Conservation (phyloP, 2,888 invertebrate genomes). For the Chloromyia formosa region DNA sequence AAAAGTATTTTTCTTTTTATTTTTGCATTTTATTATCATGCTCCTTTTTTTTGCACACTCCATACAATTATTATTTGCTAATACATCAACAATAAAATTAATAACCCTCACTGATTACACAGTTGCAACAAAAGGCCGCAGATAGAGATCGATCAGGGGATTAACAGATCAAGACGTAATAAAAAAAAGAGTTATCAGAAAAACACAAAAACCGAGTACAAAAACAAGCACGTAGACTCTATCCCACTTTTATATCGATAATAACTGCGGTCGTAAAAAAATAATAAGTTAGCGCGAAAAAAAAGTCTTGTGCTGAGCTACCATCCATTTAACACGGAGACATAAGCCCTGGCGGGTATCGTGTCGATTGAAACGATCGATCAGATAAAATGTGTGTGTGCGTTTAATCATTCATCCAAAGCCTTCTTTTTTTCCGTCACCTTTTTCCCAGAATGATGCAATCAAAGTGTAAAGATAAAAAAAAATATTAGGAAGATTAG, state of each 20-base stretch:
- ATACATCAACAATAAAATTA: conserved; percentile 14
- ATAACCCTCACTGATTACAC: not conserved
- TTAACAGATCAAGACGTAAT: not conserved
- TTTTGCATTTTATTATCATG: too few species aligned
- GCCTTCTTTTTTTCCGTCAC: not conserved
- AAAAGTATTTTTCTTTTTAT: not conserved
- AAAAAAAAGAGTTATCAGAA: not conserved
- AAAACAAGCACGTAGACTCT: too few species aligned
- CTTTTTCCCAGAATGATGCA: conserved; percentile 3
- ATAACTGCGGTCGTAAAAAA: too few species aligned
- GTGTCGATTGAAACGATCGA: not conserved
- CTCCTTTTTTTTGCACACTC: not conserved
- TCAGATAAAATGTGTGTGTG: not conserved
- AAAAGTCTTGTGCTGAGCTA: too few species aligned
- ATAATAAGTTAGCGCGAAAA: too few species aligned
- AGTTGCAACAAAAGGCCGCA: conserved; percentile 9
- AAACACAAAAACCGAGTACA: not conserved
- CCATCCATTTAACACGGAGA: too few species aligned
- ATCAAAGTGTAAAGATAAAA: not conserved
- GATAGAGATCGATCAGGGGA: conserved; percentile 10
- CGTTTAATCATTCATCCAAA: not conserved
- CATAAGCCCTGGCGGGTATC: too few species aligned
- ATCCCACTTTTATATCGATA: too few species aligned
- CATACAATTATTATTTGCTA: not conserved
- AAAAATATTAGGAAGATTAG: not conserved